Conservation (phyloP, 2,113 vertebrate species). For the Gila orcuttii region DNA sequence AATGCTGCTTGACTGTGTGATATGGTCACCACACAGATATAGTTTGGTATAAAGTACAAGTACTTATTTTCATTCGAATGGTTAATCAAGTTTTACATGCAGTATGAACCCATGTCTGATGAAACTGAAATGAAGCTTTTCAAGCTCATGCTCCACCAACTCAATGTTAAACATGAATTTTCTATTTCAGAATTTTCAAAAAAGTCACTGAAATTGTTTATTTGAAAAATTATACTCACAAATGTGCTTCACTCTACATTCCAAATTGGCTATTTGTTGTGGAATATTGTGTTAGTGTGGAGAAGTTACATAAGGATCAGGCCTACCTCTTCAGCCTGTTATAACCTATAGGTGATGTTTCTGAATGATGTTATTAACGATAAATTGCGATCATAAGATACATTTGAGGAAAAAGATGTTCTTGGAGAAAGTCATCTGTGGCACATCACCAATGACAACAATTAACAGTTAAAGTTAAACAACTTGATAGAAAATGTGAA, state of each 20-base stretch:
- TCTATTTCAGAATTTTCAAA: neutral
- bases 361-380: neutral
- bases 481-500: neutral
- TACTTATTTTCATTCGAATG: neutral
- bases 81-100: neutral
- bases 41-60: constrained; percentile 3
- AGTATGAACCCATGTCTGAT: neutral
- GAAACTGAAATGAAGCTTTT: neutral
- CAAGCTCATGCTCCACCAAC: neutral
- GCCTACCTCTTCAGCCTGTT: neutral
- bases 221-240: neutral
- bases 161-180: neutral
- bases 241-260: neutral
- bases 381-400: neutral
- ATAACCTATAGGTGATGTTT: neutral
- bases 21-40: neutral
- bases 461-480: neutral
- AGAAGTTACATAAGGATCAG: neutral
- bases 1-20: neutral
- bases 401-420: neutral
- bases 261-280: constrained; percentile 2
- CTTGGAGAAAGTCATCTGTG: neutral
- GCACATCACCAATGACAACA: neutral
- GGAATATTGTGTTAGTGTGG: neutral
- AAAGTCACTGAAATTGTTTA: neutral